Evolutionary conservation across 2,888 invertebrate species (phyloP).

Genomic region (Morpho achilles): DNA sequence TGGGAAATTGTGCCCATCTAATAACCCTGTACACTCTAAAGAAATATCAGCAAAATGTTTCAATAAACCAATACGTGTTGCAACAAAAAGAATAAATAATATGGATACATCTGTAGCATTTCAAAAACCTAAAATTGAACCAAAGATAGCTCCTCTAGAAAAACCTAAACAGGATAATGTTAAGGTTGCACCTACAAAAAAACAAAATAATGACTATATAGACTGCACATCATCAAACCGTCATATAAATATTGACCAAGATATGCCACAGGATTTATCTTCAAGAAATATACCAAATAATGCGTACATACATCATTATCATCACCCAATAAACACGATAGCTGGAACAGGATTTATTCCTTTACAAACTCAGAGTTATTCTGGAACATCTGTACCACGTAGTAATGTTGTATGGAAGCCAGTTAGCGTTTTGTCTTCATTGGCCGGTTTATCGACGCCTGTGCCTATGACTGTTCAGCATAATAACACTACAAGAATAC

Average conservation of each 20-base stretch:
- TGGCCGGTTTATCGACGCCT: constrained; percentile 27
- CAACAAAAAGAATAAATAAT: not conserved
- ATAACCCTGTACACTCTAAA: not conserved
- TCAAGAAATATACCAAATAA: constrained; percentile 7
- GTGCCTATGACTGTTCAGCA: constrained; percentile 20
- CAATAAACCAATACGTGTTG: not conserved
- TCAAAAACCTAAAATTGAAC: constrained; percentile 2
- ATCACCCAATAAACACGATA: constrained; percentile 12
- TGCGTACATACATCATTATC: constrained; percentile 2
- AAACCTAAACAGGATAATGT: not conserved
- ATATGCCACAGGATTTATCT: constrained; percentile 39
- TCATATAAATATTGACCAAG: not conserved
- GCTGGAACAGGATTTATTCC: constrained; percentile 25
- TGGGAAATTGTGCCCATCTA: not conserved
- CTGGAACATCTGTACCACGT: constrained; percentile 31
- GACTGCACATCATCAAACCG: not conserved
- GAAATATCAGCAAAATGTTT: not conserved
- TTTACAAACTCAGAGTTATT: constrained; percentile 37
- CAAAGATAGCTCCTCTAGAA: not conserved
- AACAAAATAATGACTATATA: not conserved
- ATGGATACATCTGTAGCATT: not conserved
- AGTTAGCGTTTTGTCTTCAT: constrained; percentile 33
- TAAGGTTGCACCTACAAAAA: not conserved
- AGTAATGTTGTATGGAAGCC: constrained; percentile 52
- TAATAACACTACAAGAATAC: constrained; percentile 14